phyloP scores from a whole-genome alignment of 2,888 invertebrate species.

The Drosophila mayaguana region DNA sequence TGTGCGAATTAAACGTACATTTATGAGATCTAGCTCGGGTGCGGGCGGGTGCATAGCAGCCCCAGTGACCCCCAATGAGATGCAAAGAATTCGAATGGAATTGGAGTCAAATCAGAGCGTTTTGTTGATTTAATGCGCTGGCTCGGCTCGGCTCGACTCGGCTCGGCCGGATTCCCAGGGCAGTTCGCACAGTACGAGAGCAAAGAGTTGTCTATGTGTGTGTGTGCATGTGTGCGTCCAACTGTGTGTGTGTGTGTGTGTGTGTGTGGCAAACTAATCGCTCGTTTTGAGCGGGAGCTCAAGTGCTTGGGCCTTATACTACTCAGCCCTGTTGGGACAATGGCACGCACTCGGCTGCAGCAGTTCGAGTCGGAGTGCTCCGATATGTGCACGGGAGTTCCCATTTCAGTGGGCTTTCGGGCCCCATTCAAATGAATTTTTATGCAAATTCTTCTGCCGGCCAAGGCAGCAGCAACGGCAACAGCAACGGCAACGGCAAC shows the following conservation, averaged over 20 bases:
- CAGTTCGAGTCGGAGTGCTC: not conserved
- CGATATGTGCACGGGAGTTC: not conserved
- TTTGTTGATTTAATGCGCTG: conserved; percentile 55
- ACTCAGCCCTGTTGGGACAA: conserved; percentile 35
- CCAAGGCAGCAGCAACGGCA: conserved; percentile 34
- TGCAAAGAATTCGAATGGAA: conserved; percentile 27
- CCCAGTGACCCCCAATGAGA: not conserved
- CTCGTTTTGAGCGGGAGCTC: conserved; percentile 28
- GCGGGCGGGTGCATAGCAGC: too few relatives aligned
- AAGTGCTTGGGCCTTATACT: conserved; percentile 46
- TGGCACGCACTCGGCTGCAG: conserved; percentile 31
- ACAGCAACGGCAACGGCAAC: conserved; percentile 42
- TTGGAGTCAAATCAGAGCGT: conserved; percentile 54
- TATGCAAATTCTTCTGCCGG: conserved; percentile 66
- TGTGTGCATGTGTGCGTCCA: conserved; percentile 2
- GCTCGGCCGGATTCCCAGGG: not conserved
- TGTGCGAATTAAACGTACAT: conserved; percentile 12
- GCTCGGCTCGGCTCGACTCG: not conserved
- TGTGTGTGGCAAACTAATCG: conserved; percentile 45
- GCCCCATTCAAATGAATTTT: conserved; percentile 57
- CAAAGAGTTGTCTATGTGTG: not conserved
- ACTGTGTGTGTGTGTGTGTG: not conserved
- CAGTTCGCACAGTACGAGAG: conserved; percentile 1
- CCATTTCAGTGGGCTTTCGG: not conserved
- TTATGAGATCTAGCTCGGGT: too few relatives aligned